Evolutionary conservation across 2,797 vertebrate genomes (phyloP).

Genomic region (Ispidina lecontei): DNA sequence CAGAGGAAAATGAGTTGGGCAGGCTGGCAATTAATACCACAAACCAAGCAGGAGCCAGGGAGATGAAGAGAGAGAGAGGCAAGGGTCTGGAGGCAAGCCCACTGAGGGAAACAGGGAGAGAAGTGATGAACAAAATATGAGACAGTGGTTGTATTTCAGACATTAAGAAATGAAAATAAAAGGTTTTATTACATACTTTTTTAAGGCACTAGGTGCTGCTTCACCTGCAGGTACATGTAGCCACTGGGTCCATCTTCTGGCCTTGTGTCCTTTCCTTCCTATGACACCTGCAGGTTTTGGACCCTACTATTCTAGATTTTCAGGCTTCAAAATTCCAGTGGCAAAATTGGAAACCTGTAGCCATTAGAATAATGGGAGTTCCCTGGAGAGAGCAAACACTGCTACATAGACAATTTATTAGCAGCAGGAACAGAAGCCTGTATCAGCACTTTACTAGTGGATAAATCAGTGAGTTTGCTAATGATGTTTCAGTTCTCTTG

Average conservation of each 20-base stretch:
- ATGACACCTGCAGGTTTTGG: not conserved
- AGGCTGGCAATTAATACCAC: not conserved
- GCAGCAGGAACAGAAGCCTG: conserved; percentile 36
- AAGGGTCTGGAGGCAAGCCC: not conserved
- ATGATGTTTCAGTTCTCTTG: conserved; percentile 59
- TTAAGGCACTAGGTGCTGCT: not conserved
- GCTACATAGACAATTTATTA: conserved; percentile 47
- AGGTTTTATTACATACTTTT: not conserved
- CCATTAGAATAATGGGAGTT: conserved; percentile 34
- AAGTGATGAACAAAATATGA: not conserved
- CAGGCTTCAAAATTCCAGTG: not conserved
- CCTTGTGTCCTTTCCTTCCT: not conserved
- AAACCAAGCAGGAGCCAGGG: not conserved
- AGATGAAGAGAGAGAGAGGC: not conserved
- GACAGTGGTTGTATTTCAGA: not conserved
- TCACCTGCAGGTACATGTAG: not conserved
- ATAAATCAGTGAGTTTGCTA: conserved; percentile 63
- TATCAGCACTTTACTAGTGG: conserved; percentile 55
- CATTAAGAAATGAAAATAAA: not conserved
- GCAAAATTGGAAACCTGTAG: conserved; percentile 22
- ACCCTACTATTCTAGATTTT: not conserved
- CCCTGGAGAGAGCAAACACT: not conserved
- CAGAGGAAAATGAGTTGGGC: not conserved
- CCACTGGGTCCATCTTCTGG: too few relatives aligned
- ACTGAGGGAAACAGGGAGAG: not conserved